Evolutionary conservation across 2,888 invertebrate genomes (phyloP).

Genomic region (Corbicula japonica): DNA sequence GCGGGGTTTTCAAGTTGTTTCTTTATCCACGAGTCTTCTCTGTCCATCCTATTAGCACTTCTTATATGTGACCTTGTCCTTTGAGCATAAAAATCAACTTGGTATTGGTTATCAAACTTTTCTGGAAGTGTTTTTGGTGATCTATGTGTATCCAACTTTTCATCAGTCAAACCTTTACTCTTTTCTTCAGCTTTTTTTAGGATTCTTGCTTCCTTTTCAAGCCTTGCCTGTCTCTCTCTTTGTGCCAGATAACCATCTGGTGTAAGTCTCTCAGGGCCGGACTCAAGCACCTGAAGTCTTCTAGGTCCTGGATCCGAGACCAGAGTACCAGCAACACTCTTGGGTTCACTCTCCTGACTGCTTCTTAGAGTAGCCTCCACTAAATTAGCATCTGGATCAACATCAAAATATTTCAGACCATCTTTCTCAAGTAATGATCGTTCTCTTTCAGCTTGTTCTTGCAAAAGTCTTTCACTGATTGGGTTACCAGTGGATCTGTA

Average conservation of each 20-base stretch:
- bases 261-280: slow-evolving; percentile 35
- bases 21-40: slow-evolving; percentile 59
- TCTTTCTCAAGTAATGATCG: slow-evolving; percentile 42
- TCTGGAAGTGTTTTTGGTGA: background rate
- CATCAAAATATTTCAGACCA: slow-evolving; percentile 50
- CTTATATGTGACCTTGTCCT: slow-evolving; percentile 43
- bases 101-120: slow-evolving; percentile 40
- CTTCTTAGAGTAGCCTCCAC: background rate
- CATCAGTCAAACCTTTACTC: slow-evolving; percentile 8
- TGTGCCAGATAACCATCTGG: slow-evolving; percentile 63
- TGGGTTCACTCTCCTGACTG: slow-evolving; percentile 22
- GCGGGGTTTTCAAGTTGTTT: slow-evolving; percentile 32
- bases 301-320: slow-evolving; percentile 56
- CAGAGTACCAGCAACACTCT: slow-evolving; percentile 27
- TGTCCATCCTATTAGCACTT: slow-evolving; percentile 21
- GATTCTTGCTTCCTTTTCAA: slow-evolving; percentile 52
- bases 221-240: slow-evolving; percentile 29
- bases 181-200: slow-evolving; percentile 28
- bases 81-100: slow-evolving; percentile 43
- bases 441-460: slow-evolving; percentile 48
- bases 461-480: slow-evolving; percentile 56
- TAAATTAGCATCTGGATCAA: slow-evolving; percentile 19
- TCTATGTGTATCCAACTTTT: slow-evolving; percentile 20
- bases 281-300: background rate
- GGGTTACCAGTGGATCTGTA: slow-evolving; percentile 59